phyloP scores from a whole-genome alignment of 2,113 vertebrate genomes.

The Varanus komodoensis region DNA sequence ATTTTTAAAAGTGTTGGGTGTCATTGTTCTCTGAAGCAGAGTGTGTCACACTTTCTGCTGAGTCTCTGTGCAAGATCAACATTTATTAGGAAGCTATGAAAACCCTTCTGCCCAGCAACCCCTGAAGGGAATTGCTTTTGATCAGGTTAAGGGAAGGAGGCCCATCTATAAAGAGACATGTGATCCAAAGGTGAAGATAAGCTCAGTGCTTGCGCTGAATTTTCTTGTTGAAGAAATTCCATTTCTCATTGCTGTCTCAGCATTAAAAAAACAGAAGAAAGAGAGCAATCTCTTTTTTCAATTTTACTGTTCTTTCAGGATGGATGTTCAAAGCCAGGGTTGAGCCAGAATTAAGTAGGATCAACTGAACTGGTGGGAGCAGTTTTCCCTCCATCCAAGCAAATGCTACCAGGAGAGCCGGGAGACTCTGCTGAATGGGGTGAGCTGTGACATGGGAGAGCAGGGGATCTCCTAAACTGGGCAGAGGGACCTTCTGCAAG shows the following conservation, averaged over 20 bases:
- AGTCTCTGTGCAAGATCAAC: constrained; percentile 50
- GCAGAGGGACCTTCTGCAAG: no score
- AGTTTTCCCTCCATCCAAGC: no score
- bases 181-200: constrained; percentile 13
- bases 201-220: not conserved
- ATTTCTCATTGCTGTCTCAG: constrained; percentile 27
- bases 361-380: no score
- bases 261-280: not conserved
- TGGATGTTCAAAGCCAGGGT: not conserved
- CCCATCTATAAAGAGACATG: constrained; percentile 29
- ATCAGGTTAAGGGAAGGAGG: constrained; percentile 16
- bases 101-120: not conserved
- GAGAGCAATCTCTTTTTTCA: constrained; percentile 9
- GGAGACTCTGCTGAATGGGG: no score
- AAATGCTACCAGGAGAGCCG: no score
- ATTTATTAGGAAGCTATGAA: constrained; percentile 23
- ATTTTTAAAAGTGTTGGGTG: not conserved
- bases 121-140: constrained; percentile 30
- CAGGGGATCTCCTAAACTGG: no score
- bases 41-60: not conserved
- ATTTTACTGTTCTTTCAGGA: rapidly evolving
- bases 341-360: no score
- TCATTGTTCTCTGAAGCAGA: not conserved
- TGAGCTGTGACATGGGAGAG: no score
- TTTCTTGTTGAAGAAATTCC: constrained; percentile 45